A percentile compares a stretch with the other conserved stretches of the same genome.
These are phyloP conservation scores for Drosophila rufa DNA, from an alignment of 1,140 invertebrate species.

Conservation along the genomic window DNA sequence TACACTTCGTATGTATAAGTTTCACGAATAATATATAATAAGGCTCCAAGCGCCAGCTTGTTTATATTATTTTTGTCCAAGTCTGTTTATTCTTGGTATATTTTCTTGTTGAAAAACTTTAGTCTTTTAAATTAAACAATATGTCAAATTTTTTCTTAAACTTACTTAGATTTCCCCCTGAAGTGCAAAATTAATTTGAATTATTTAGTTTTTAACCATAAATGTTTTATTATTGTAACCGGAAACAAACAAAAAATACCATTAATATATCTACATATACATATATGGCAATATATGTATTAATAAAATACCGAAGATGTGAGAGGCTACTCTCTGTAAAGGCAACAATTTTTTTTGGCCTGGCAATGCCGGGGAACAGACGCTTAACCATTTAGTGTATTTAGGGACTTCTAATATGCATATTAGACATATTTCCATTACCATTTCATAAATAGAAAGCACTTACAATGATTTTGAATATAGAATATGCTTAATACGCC, in stretches of 20 bases:
- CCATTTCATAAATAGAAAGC: not conserved
- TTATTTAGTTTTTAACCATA: not conserved
- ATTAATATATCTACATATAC: not conserved
- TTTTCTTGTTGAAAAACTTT: too few relatives aligned
- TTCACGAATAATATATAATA: too few relatives aligned
- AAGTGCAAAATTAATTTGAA: too few relatives aligned
- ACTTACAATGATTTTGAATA: conserved; percentile 1
- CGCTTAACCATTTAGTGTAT: conserved; percentile 8
- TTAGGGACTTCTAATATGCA: not conserved
- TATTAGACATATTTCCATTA: not conserved
- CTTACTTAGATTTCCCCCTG: too few relatives aligned
- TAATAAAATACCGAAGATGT: not conserved
- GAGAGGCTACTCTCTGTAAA: conserved; percentile 6
- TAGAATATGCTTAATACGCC: too few relatives aligned
- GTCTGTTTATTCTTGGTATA: too few relatives aligned
- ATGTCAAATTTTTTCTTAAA: not conserved
- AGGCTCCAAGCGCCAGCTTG: too few relatives aligned
- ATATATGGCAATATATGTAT: not conserved
- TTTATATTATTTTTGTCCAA: too few relatives aligned
- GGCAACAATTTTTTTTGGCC: conserved; percentile 1
- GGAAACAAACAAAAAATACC: conserved; percentile 8
- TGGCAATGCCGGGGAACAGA: conserved; percentile 3
- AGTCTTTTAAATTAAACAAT: too few relatives aligned
- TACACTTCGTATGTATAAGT: too few relatives aligned
- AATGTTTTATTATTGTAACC: not conserved